Percentiles rank a stretch among this genome's conserved stretches.
phyloP scores from a whole-genome alignment of 2,797 vertebrate genomes.

The Apogon talboti region DNA sequence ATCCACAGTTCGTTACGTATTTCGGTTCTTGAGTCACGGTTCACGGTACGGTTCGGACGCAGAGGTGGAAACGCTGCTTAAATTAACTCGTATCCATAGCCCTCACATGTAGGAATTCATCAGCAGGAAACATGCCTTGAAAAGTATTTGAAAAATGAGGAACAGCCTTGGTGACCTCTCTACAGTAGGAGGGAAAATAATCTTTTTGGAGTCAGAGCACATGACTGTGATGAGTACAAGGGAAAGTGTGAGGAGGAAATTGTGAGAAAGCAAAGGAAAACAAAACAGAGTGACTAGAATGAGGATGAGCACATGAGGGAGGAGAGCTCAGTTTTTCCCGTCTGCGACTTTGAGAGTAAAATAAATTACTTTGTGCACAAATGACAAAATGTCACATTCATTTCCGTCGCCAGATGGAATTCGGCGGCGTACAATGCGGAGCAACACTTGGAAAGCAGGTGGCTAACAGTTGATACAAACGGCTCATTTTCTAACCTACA shows the following conservation, averaged over 20 bases:
- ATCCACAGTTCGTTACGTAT: too few species aligned
- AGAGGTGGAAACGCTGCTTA: too few species aligned
- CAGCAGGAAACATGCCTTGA: too few species aligned
- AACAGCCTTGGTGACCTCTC: background rate
- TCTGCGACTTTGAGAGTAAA: conserved; percentile 40
- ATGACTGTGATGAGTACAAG: background rate
- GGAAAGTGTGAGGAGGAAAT: background rate
- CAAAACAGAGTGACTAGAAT: conserved; percentile 5
- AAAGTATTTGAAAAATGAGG: too few species aligned
- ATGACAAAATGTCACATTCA: conserved; percentile 52
- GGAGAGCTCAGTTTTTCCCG: conserved; percentile 5
- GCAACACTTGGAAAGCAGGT: conserved; percentile 44
- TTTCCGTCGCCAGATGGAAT: conserved; percentile 53
- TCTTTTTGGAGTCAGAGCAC: background rate
- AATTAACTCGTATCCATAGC: too few species aligned
- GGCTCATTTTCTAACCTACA: conserved; percentile 35
- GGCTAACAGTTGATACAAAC: conserved; percentile 54
- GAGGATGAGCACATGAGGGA: background rate
- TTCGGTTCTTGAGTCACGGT: too few species aligned
- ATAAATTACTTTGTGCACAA: conserved; percentile 44
- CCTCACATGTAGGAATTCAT: too few species aligned
- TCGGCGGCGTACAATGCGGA: conserved; percentile 26
- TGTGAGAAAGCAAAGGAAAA: conserved; percentile 8
- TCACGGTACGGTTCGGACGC: too few species aligned
- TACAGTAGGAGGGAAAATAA: background rate